Evolutionary conservation across 2,888 invertebrate species (phyloP), one percentile per base, ranked within the genome.

Genomic region (Drosophila paracracens): DNA sequence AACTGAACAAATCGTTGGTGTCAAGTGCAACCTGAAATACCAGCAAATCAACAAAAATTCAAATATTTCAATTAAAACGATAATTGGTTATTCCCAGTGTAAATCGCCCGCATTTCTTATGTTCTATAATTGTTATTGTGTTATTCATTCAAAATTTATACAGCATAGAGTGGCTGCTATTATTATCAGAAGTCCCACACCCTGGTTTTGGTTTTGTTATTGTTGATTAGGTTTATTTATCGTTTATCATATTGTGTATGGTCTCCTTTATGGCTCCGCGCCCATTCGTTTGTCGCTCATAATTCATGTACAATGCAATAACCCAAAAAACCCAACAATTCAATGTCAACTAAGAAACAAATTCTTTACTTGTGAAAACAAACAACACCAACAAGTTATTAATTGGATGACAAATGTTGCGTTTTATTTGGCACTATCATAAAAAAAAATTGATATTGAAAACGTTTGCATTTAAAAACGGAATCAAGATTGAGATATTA

Each of bases 211-310:
- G 59, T 65, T 36, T 54, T 64, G 52, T 61, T 62, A 16, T 53
- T 75, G 63, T 64, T 70, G 77, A 79, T 80, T 79, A 74, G 38
- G 35, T 52, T 62, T 65, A 59, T 76, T 79, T 77, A 77, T 79
- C 76, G 51, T 53, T 52, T 63, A 60, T 54, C 70, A 16, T 65
- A 36, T 54, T 66, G 56, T 64, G 60, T 46, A 46, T 64, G 68
- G 64, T 61, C 64, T 63, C 57, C 57, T 68, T 69, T 67, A 79
- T 71, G 54, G 36, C 18, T 58, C 71, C 79, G 46, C 77, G 54
- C 77, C 79, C 79, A 65, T 43, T 52, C 25, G 18, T 29, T 33
- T 29, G 27, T 27, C 25, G 13, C 36, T 54, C 52, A 70, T 38
- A 70, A 81, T 65, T 70, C 48, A 65, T 83, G 62, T 67, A 59